A percentile compares a stretch with the other conserved stretches of the same genome.
These are phyloP conservation scores for Drosophila eohydei DNA, from an alignment of 2,888 invertebrate species.

Conservation along the genomic window DNA sequence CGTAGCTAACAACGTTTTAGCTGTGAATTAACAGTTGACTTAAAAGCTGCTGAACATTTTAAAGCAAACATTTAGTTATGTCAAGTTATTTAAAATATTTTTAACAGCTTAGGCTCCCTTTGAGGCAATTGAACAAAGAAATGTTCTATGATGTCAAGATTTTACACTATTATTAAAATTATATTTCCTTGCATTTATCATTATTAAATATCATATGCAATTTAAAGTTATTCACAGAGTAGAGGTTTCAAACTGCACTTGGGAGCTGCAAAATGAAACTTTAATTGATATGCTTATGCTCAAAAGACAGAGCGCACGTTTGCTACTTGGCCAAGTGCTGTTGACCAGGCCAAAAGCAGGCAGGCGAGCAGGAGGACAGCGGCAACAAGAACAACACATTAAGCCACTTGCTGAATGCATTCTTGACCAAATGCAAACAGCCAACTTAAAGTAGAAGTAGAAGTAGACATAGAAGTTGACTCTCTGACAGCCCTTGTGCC, in stretches of 20 bases:
- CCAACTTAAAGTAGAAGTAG: slow-evolving; percentile 12
- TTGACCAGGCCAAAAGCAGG: slow-evolving; percentile 24
- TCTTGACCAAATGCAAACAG: slow-evolving; percentile 57
- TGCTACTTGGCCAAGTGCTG: slow-evolving; percentile 38
- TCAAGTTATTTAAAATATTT: too few species aligned
- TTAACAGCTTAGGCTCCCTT: too few species aligned
- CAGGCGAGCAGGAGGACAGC: background rate
- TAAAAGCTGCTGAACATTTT: too few species aligned
- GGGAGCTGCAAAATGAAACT: slow-evolving; percentile 24
- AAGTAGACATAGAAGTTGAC: slow-evolving; percentile 22
- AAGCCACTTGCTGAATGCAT: slow-evolving; percentile 60
- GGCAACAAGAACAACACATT: slow-evolving; percentile 43
- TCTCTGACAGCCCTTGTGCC: slow-evolving; percentile 37
- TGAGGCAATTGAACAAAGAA: too few species aligned
- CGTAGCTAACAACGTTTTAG: too few species aligned
- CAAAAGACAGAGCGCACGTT: slow-evolving; percentile 6
- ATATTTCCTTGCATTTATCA: too few species aligned
- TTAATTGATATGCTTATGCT: slow-evolving; percentile 53
- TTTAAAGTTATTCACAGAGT: background rate
- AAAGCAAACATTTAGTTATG: too few species aligned
- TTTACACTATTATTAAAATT: too few species aligned
- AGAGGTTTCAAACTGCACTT: background rate
- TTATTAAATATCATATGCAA: too few species aligned
- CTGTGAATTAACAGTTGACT: too few species aligned
- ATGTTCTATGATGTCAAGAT: too few species aligned